Conservation (phyloP, 2,888 invertebrate genomes). For the Rutpela maculata region DNA sequence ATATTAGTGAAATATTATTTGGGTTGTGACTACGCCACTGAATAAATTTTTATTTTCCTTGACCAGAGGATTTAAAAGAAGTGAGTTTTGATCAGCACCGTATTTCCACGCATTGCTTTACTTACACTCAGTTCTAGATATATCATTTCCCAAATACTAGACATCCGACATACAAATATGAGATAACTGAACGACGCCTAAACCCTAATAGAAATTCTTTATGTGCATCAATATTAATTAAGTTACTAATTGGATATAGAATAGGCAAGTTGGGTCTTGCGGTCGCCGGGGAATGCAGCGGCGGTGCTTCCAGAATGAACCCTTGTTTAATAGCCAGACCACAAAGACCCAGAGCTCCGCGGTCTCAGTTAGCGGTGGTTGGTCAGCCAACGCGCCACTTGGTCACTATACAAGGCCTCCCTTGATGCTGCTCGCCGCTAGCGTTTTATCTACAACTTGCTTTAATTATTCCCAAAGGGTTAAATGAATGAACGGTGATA, state of each 20-base stretch:
- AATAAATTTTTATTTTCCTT: too few species aligned
- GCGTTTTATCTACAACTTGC: conserved; percentile 44
- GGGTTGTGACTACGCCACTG: too few species aligned
- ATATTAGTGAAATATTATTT: too few species aligned
- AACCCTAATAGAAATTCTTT: conserved; percentile 56
- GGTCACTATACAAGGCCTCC: conserved; percentile 59
- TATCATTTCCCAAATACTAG: neutral
- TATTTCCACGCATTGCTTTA: too few species aligned
- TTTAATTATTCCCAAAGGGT: conserved; percentile 53
- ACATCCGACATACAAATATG: neutral
- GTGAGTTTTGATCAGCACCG: too few species aligned
- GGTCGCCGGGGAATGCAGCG: conserved; percentile 63
- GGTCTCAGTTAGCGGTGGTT: conserved; percentile 66
- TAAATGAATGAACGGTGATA: conserved; percentile 46
- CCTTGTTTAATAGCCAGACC: conserved; percentile 68
- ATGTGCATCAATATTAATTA: conserved; percentile 67
- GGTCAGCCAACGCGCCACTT: conserved; percentile 63
- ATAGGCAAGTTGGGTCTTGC: conserved; percentile 63
- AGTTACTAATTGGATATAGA: conserved; percentile 67
- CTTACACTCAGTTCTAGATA: neutral
- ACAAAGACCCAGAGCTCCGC: conserved; percentile 61
- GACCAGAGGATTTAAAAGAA: too few species aligned
- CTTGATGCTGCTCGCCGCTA: conserved; percentile 44
- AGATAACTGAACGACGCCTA: conserved; percentile 39
- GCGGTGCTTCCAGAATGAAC: conserved; percentile 60